Evolutionary conservation across 2,888 invertebrate genomes (phyloP), one percentile per base, ranked within the genome.

Genomic region (Allolobophora icterica): DNA sequence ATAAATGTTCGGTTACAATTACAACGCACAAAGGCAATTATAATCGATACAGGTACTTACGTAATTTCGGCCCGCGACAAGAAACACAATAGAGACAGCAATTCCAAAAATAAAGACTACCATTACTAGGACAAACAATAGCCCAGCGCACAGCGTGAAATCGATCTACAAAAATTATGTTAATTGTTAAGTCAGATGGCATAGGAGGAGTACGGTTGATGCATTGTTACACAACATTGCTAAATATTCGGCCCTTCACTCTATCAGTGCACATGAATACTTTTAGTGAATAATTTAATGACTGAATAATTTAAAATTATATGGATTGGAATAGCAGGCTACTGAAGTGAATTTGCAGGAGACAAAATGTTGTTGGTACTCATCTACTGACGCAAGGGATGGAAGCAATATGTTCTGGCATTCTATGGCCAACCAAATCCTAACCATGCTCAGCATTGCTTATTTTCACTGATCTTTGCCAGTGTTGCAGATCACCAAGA

Each of bases 41-140:
- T n/a, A n/a, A 42, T 42, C 42, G 1, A 24, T 52, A 52, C 8
- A 52, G 33, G 1, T 35, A 91, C 91, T 90, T 34, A 91, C 91
- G 38, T 92, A 91, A 38, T 91, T 92, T 30, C 45, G 92, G 91
- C 92, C 94, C 90, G 93, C 90, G 38, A 94, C 93, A 45, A 92
- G 89, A 91, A 93, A 94, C 52, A 94, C 94, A 90, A 95, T 94
- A 71, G 95, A 94, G 92, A 96, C 94, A 45, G 96, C 94, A 58
- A 96, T 93, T 34, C 96, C 96, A 92, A 96, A 95, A 90, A 96
- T 94, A 90, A 96, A 93, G 91, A 96, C 94, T 40, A 96, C 96
- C 94, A 96, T 95, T 21, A 94, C 93, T 83, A 95, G 93, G 58
- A 96, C 96, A 93, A 95, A 96, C 90, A 96, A 94, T 90, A 96